phyloP scores from a whole-genome alignment of 2,797 vertebrate species.

The Jordanella pulchra region DNA sequence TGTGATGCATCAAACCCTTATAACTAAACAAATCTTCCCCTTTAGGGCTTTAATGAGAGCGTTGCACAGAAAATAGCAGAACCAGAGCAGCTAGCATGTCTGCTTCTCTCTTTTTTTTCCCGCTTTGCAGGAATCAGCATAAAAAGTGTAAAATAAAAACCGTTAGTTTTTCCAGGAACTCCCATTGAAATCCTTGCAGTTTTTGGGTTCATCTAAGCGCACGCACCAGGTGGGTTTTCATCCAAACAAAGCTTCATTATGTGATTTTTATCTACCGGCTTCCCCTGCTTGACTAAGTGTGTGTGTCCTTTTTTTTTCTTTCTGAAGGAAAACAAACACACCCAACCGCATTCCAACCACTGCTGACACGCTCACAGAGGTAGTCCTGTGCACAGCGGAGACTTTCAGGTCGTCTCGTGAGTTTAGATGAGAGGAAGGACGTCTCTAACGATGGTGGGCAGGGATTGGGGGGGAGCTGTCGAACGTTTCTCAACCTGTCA shows the following conservation, averaged over 20 bases:
- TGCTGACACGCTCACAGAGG: constrained; percentile 46
- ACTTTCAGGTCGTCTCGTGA: background rate
- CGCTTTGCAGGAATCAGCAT: background rate
- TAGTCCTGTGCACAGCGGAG: constrained; percentile 21
- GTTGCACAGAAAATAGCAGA: background rate
- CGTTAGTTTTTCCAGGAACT: background rate
- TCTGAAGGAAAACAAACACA: constrained; percentile 67
- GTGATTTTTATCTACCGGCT: constrained; percentile 52
- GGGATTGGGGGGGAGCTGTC: background rate
- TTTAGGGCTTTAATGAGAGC: background rate
- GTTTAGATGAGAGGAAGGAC: background rate
- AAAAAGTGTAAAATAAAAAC: background rate
- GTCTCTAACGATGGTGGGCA: background rate
- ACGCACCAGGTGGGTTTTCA: constrained; percentile 24
- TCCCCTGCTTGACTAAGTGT: constrained; percentile 13
- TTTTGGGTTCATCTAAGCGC: constrained; percentile 8
- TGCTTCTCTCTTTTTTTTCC: background rate
- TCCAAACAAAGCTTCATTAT: constrained; percentile 47
- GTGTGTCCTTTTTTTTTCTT: constrained; percentile 16
- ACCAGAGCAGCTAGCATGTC: background rate
- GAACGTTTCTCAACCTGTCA: background rate
- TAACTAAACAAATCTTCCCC: background rate
- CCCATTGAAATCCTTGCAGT: background rate
- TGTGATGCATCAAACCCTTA: background rate
- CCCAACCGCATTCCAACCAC: constrained; percentile 60